These are phyloP conservation scores for Harlomillsia oculata DNA, from an alignment of 1,140 invertebrate species.

Conservation along the genomic window DNA sequence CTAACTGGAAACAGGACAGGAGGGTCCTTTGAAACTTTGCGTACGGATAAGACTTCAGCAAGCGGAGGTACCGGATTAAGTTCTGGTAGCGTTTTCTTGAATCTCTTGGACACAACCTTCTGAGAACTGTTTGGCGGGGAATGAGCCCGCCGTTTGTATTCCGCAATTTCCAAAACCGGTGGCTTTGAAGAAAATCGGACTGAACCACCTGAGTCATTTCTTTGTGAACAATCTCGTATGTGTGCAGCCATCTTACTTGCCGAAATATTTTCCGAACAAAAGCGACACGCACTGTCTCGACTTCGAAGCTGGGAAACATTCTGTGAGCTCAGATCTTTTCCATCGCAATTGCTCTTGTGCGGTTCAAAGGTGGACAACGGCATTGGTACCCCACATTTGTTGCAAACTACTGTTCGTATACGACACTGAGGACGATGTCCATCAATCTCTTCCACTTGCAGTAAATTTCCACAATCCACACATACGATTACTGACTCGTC, in stretches of 20 bases:
- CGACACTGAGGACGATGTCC: slow-evolving; percentile 16
- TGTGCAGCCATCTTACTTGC: slow-evolving; percentile 24
- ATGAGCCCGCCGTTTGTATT: neutral
- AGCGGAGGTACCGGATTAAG: neutral
- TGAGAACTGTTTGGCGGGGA: too few relatives aligned
- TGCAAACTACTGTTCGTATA: slow-evolving; percentile 17
- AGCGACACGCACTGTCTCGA: slow-evolving; percentile 19
- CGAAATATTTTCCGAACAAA: slow-evolving; percentile 15
- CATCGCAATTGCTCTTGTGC: slow-evolving; percentile 10
- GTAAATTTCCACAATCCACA: slow-evolving; percentile 24
- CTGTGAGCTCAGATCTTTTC: neutral
- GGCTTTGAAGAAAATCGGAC: neutral
- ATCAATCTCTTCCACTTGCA: slow-evolving; percentile 8
- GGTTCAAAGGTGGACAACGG: slow-evolving; percentile 8
- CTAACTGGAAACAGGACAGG: too few relatives aligned
- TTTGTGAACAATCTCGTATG: slow-evolving; percentile 12
- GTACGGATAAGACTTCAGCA: neutral
- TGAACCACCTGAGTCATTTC: too few relatives aligned
- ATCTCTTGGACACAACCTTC: neutral
- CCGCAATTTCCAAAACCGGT: neutral
- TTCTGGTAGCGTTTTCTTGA: neutral
- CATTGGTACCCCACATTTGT: slow-evolving; percentile 13
- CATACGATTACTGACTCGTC: slow-evolving; percentile 17
- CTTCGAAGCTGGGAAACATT: slow-evolving; percentile 10
- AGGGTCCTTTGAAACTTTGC: too few relatives aligned